Evolutionary conservation across 2,888 invertebrate species (phyloP).

Genomic region (Anthophora plumipes): DNA sequence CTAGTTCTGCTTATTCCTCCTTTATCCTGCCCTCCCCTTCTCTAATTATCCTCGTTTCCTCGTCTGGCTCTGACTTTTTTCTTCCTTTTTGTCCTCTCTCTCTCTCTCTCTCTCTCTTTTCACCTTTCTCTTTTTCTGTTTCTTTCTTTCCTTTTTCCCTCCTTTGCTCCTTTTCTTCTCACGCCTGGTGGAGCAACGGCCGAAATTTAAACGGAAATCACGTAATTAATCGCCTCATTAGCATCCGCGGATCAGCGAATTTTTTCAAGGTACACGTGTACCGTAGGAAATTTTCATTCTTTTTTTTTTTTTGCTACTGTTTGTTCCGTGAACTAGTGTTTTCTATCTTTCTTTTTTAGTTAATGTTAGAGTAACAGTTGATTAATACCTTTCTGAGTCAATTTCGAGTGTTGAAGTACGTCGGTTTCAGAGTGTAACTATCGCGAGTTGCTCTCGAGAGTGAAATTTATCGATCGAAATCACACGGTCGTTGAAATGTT

Average conservation of each 20-base stretch:
- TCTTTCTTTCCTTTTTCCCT: background rate
- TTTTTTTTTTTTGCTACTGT: too few species aligned
- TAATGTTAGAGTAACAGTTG: too few species aligned
- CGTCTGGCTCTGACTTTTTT: constrained; percentile 8
- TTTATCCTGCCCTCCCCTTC: constrained; percentile 15
- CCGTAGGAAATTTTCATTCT: too few species aligned
- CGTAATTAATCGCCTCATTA: constrained; percentile 45
- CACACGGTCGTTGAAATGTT: too few species aligned
- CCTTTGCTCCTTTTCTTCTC: background rate
- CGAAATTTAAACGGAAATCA: constrained; percentile 26
- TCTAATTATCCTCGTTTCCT: constrained; percentile 48
- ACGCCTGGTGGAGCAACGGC: background rate
- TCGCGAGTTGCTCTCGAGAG: too few species aligned
- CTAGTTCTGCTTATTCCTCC: constrained; percentile 59
- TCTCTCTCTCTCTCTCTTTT: background rate
- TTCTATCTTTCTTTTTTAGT: too few species aligned
- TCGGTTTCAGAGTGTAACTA: too few species aligned
- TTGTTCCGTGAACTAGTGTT: too few species aligned
- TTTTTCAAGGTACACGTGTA: background rate
- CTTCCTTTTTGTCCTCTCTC: background rate
- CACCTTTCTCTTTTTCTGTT: too few species aligned
- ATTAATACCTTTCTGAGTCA: too few species aligned
- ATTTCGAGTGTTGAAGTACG: too few species aligned
- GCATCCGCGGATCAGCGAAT: constrained; percentile 28
- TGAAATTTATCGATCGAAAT: too few species aligned